phyloP scores from a whole-genome alignment of 2,113 vertebrate genomes.

The Quiscalus mexicanus region DNA sequence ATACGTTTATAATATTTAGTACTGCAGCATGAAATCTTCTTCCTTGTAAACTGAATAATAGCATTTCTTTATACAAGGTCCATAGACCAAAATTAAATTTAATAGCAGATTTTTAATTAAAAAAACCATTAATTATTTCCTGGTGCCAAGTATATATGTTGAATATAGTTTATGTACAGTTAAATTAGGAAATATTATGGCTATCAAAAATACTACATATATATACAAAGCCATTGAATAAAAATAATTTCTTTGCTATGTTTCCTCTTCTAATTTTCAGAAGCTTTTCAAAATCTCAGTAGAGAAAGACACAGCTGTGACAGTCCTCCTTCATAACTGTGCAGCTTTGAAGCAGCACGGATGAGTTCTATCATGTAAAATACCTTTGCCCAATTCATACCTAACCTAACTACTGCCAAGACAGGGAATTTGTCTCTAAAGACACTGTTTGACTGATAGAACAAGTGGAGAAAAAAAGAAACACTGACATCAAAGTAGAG shows the following conservation, averaged over 20 bases:
- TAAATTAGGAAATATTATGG: background rate
- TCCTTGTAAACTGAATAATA: background rate
- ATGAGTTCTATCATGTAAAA: background rate
- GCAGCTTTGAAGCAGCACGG: background rate
- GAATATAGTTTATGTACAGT: background rate
- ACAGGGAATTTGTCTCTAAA: background rate
- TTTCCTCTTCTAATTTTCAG: background rate
- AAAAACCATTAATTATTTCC: background rate
- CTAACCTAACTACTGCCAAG: background rate
- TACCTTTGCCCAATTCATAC: background rate
- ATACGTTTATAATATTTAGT: background rate
- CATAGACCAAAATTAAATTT: background rate
- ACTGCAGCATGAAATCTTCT: background rate
- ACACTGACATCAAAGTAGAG: background rate
- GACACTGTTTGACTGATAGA: background rate
- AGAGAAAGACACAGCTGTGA: background rate
- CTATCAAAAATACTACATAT: background rate
- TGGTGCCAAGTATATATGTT: background rate
- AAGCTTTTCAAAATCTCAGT: background rate
- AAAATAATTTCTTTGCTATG: background rate
- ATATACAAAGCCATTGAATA: background rate
- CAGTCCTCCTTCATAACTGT: background rate
- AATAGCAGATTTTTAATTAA: background rate
- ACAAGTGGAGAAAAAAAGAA: background rate
- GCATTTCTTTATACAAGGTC: background rate